These are phyloP conservation scores for Andrena cerasifolii DNA, from an alignment of 1,140 invertebrate genomes.

Conservation along the genomic window DNA sequence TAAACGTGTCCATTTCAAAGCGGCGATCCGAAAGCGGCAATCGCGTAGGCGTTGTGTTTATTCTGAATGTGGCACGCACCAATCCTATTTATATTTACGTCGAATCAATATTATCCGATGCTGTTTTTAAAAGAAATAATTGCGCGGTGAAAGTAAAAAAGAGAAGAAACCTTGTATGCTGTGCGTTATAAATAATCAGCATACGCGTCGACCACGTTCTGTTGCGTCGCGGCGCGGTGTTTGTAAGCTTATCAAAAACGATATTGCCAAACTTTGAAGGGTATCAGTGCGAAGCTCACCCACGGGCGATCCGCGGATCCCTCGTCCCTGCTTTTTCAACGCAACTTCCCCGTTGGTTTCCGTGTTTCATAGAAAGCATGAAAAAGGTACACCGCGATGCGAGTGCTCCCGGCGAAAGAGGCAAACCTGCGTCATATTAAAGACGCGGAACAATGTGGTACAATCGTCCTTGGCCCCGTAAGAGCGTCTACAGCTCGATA, in stretches of 20 bases:
- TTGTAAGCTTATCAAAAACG: background rate
- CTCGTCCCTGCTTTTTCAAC: background rate
- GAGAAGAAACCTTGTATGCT: background rate
- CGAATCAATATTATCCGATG: constrained; percentile 43
- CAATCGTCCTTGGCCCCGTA: constrained; percentile 60
- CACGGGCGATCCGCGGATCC: background rate
- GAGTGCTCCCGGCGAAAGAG: constrained; percentile 21
- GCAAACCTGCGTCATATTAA: constrained; percentile 31
- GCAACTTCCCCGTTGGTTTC: constrained; percentile 6
- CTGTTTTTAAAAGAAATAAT: constrained; percentile 24
- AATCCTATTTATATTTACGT: constrained; percentile 57
- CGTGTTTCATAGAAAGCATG: constrained; percentile 20
- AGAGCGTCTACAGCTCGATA: constrained; percentile 46
- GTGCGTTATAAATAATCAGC: background rate
- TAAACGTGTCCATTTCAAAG: background rate
- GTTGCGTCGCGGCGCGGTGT: background rate
- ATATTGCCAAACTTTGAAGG: background rate
- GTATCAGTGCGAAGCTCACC: too few species aligned
- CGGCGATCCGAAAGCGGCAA: background rate
- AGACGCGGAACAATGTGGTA: constrained; percentile 59
- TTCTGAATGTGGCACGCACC: constrained; percentile 12
- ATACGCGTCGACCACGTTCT: background rate
- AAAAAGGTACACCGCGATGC: constrained; percentile 4
- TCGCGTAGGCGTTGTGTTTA: background rate
- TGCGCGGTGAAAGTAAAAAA: background rate